Percentiles rank a stretch among this genome's conserved stretches.
Evolutionary conservation across 2,113 vertebrate genomes (phyloP).

Genomic region (Bettongia penicillata): DNA sequence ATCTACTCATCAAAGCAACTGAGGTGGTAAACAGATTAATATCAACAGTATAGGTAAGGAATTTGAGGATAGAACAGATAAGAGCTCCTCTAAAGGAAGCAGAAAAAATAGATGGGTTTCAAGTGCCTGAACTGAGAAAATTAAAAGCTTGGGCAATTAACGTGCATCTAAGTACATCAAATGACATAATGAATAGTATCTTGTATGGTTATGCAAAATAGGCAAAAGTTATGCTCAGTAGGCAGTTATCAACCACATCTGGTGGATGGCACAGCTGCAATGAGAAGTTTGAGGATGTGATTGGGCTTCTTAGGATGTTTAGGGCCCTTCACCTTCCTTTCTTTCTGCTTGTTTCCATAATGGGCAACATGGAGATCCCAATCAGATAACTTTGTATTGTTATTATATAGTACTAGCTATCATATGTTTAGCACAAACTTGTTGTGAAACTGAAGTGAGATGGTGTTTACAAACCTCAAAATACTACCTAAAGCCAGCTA

Average conservation of each 20-base stretch:
- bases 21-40: background rate
- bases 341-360: background rate
- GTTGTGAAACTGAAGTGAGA: background rate
- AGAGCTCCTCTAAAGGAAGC: conserved; percentile 3
- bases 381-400: background rate
- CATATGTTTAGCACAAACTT: background rate
- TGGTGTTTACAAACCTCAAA: background rate
- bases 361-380: background rate
- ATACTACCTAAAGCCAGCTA: background rate
- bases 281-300: background rate
- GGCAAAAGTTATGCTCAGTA: background rate
- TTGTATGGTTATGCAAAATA: background rate
- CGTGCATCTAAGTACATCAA: background rate
- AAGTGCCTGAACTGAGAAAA: background rate
- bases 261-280: background rate
- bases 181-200: background rate
- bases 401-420: background rate
- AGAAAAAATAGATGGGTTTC: background rate
- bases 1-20: conserved; percentile 9
- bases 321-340: background rate
- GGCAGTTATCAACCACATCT: background rate
- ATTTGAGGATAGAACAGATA: conserved; percentile 21
- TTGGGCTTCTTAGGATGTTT: background rate
- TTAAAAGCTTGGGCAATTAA: conserved; percentile 18
- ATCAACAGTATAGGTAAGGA: background rate